These are phyloP conservation scores for Knipowitschia caucasica DNA, from an alignment of 2,797 vertebrate species.

Conservation along the genomic window DNA sequence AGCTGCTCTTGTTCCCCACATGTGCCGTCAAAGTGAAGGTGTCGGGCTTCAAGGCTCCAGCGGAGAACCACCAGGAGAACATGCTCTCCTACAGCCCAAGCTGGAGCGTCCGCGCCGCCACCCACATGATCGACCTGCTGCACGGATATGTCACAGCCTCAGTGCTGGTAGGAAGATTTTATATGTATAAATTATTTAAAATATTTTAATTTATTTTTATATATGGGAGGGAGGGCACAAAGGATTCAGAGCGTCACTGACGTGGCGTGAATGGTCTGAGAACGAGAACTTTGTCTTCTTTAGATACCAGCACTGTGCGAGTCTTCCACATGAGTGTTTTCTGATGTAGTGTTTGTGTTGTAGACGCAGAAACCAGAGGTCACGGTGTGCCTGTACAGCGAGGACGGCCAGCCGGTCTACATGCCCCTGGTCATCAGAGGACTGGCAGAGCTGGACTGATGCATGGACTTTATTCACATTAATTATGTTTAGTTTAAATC, in stretches of 20 bases:
- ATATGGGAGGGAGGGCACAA: no score
- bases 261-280: no score
- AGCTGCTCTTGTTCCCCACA: conserved; percentile 79
- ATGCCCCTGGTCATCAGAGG: conserved; percentile 81
- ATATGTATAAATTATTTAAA: no score
- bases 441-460: conserved; percentile 80
- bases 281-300: no score
- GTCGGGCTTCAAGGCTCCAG: conserved; percentile 82
- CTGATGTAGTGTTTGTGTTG: neutral
- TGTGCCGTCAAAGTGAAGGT: conserved; percentile 77
- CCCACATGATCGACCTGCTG: conserved; percentile 81
- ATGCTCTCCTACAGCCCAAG: conserved; percentile 82
- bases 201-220: no score
- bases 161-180: conserved; percentile 72
- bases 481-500: neutral
- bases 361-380: conserved; percentile 72
- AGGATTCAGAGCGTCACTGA: no score
- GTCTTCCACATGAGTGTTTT: no score
- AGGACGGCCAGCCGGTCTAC: conserved; percentile 72
- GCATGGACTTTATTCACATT: no score
- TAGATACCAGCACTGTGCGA: no score
- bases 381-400: conserved; percentile 78
- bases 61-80: conserved; percentile 25
- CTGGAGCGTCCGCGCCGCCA: conserved; percentile 84
- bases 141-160: conserved; percentile 77